phyloP scores from a whole-genome alignment of 2,888 invertebrate genomes.

The Lithophane socia region DNA sequence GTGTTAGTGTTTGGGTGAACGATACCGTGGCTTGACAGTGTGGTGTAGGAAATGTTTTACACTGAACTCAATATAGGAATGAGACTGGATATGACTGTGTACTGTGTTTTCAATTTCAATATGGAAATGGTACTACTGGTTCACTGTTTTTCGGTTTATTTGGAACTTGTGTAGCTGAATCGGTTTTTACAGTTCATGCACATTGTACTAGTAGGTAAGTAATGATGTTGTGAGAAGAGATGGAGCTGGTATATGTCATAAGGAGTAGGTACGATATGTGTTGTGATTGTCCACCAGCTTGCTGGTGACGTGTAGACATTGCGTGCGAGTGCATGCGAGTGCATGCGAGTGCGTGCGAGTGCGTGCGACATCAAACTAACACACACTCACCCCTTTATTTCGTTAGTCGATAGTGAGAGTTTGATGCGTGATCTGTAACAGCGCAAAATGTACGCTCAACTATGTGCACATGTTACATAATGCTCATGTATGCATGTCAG shows the following conservation, averaged over 20 bases:
- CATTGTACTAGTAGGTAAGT: background rate
- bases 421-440: conserved; percentile 84
- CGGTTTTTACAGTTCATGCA: background rate
- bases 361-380: conserved; percentile 79
- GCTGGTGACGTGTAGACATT: background rate
- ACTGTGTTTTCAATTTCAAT: background rate
- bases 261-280: background rate
- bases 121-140: background rate
- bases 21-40: too few relatives aligned
- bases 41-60: background rate
- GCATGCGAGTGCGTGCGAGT: conserved; percentile 46
- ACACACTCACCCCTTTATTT: conserved; percentile 84
- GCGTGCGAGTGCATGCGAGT: conserved; percentile 37
- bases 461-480: conserved; percentile 39
- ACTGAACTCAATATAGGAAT: background rate
- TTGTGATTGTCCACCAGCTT: background rate
- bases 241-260: background rate
- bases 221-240: background rate
- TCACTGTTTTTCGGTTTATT: background rate
- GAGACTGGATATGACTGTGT: background rate
- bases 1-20: background rate
- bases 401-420: conserved; percentile 81
- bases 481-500: conserved; percentile 20
- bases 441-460: conserved; percentile 73
- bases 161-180: background rate